Conservation (phyloP, 2,113 vertebrate species). For the Tonatia bakeri region DNA sequence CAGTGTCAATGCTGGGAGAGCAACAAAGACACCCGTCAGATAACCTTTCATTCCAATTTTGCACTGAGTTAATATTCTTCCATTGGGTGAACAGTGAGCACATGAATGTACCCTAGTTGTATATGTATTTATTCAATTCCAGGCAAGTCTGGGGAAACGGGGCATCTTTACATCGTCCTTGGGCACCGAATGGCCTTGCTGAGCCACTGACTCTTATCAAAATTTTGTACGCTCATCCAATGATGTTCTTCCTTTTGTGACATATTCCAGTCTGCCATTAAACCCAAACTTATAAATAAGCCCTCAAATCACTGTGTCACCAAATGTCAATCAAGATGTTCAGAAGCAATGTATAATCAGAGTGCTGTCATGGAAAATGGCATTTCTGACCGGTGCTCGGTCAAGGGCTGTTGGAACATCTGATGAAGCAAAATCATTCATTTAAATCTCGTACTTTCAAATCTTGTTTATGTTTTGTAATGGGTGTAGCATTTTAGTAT, state of each 20-base stretch:
- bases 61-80: background rate
- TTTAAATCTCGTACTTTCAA: too few relatives aligned
- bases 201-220: too few relatives aligned
- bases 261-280: background rate
- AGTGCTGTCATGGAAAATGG: background rate
- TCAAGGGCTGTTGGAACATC: too few relatives aligned
- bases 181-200: background rate
- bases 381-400: too few relatives aligned
- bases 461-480: too few relatives aligned
- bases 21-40: background rate
- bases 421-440: too few relatives aligned
- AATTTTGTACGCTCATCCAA: background rate
- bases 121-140: background rate
- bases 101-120: background rate
- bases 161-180: background rate
- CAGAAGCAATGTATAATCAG: background rate
- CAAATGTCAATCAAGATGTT: background rate
- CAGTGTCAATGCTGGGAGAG: background rate
- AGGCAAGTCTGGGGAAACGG: background rate
- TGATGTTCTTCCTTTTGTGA: background rate
- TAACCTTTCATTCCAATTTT: background rate
- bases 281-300: background rate
- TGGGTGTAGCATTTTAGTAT: too few relatives aligned
- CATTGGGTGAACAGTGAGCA: background rate
- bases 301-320: background rate